A percentile compares a stretch with the other conserved stretches of the same genome.
Conservation (phyloP, 2,113 vertebrate genomes). For the Glaucidium brasilianum region DNA sequence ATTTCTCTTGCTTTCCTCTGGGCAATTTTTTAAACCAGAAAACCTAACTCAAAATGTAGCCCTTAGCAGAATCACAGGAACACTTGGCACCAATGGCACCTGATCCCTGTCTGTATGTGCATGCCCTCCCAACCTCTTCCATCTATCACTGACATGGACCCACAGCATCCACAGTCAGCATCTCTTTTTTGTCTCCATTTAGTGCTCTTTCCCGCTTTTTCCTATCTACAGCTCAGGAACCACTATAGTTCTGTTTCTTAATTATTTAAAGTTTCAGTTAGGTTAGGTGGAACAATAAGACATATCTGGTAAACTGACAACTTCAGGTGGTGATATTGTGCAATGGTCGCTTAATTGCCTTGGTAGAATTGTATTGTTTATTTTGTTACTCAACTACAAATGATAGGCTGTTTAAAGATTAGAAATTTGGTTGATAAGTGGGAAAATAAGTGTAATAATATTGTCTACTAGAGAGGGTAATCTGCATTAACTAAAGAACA, state of each 20-base stretch:
- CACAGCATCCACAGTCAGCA: neutral
- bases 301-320: neutral
- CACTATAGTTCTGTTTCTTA: neutral
- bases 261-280: neutral
- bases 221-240: neutral
- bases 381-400: slow-evolving; percentile 32
- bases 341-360: slow-evolving; percentile 12
- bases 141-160: neutral
- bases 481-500: neutral
- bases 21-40: neutral
- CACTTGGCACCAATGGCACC: neutral
- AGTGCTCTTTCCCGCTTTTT: neutral
- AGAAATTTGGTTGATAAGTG: slow-evolving; percentile 12
- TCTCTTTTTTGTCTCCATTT: neutral
- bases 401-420: neutral
- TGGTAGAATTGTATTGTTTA: neutral
- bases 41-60: neutral
- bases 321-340: neutral
- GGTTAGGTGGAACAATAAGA: neutral
- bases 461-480: neutral
- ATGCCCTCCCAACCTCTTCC: neutral
- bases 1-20: neutral
- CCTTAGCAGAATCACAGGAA: neutral
- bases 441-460: neutral
- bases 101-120: neutral